Evolutionary conservation across 2,888 invertebrate genomes (phyloP).

Genomic region (Cactoblastis cactorum): DNA sequence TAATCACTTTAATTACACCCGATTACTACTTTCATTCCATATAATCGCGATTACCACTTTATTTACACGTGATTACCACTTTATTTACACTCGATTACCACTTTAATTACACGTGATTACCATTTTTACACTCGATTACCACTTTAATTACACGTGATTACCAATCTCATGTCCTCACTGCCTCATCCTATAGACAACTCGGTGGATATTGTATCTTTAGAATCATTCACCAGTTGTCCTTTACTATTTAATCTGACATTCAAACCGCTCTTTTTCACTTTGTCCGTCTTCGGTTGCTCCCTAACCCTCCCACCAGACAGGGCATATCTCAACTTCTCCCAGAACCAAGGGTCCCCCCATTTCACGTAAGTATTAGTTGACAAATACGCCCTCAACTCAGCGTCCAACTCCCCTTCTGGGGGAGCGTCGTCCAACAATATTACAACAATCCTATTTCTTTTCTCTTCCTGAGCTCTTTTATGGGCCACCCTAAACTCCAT

Average conservation of each 20-base stretch:
- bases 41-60: too few relatives aligned
- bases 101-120: too few relatives aligned
- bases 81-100: too few relatives aligned
- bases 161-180: too few relatives aligned
- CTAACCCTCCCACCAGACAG: slow-evolving; percentile 56
- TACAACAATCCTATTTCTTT: slow-evolving; percentile 84
- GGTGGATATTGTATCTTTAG: not conserved
- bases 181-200: not conserved
- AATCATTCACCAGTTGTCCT: not conserved
- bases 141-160: too few relatives aligned
- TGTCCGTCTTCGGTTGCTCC: not conserved
- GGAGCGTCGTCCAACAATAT: slow-evolving; percentile 81
- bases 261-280: not conserved
- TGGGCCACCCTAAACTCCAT: slow-evolving; percentile 82
- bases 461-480: slow-evolving; percentile 37
- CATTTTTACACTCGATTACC: too few relatives aligned
- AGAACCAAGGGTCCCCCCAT: slow-evolving; percentile 90
- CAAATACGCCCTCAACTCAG: slow-evolving; percentile 81
- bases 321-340: slow-evolving; percentile 86
- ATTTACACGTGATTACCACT: too few relatives aligned
- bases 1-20: too few relatives aligned
- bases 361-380: slow-evolving; percentile 88
- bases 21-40: too few relatives aligned
- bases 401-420: slow-evolving; percentile 59
- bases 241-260: not conserved